Evolutionary conservation across 1,140 invertebrate genomes (phyloP).

Genomic region (Drosophila arawakana): DNA sequence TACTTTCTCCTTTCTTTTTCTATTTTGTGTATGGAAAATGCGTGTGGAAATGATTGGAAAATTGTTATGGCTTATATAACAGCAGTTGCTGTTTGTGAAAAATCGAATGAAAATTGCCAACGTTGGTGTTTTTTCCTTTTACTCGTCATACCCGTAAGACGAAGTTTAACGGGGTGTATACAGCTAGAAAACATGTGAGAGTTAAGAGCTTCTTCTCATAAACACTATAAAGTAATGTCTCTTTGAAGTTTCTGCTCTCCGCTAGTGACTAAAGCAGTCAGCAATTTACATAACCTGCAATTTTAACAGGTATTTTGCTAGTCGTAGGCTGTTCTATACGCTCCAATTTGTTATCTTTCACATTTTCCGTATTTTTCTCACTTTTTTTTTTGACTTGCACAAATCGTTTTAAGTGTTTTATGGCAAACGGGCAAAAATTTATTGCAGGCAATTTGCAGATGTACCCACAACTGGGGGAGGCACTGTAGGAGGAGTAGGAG

Average conservation of each 20-base stretch:
- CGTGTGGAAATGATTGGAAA: constrained; percentile 63
- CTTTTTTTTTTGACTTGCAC: constrained; percentile 34
- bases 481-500: not conserved
- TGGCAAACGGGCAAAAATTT: constrained; percentile 76
- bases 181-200: too few species aligned
- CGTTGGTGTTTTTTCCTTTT: constrained; percentile 34
- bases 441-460: constrained; percentile 80
- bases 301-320: too few species aligned
- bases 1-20: constrained; percentile 35
- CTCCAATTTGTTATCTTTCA: too few species aligned
- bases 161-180: too few species aligned
- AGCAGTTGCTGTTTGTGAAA: constrained; percentile 6
- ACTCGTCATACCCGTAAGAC: not conserved
- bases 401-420: constrained; percentile 82
- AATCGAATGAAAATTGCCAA: constrained; percentile 58
- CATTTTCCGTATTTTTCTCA: not conserved
- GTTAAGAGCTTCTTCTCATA: too few species aligned
- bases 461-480: constrained; percentile 35
- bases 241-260: too few species aligned
- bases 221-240: too few species aligned
- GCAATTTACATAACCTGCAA: too few species aligned
- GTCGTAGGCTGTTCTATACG: too few species aligned
- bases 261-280: too few species aligned
- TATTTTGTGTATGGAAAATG: constrained; percentile 29
- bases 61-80: constrained; percentile 61